Base-by-base conservation (phyloP, 2,888 invertebrate genomes). In the Acleris holmiana region DNA sequence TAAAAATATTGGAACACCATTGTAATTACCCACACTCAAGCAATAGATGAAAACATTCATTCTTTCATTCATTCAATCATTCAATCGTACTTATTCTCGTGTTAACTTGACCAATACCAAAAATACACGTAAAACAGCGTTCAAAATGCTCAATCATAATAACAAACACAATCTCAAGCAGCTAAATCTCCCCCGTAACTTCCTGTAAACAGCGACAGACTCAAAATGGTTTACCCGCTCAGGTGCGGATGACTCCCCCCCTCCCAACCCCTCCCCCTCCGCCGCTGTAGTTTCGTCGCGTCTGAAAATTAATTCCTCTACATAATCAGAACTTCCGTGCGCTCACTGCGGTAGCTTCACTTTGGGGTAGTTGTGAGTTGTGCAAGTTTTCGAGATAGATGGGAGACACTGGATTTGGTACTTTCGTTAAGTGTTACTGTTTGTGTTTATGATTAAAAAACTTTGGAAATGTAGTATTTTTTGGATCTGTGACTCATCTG, bases 281-380 rank as follows among this genome's bases (percentile, higher is more conserved):
- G 73, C 72, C 80, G 82, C 84, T 82, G 83, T 85, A 86, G 90
- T 88, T 88, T 89, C 88, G 89, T 89, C 89, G 91, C 88, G 88
- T 80, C 88, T 87, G 89, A 86, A 90, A 92, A 93, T 93, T 93
- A 93, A 93, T 91, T 93, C 89, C 89, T 91, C 91, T 89, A 91
- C 90, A 86, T 91, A 93, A 93, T 93, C 91, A 91, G 82, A 88
- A 91, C 81, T 90, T 92, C 89, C 89, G 89, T 80, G 80, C 80
- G 76, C 76, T 57, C 69, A 73, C 71, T 72, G 73, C 75, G 63
- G 85, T 83, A 88, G 86, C 89, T 89, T 89, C 82, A 89, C 88
- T 85, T 65, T 56, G 46, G n/a, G 23, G 10, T 48, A 29, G 18
- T 15, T 19, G 17, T 15, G 17, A 44, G 44, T 44, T 44, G 19